phyloP scores from a whole-genome alignment of 2,113 vertebrate species.

The Cephalopholis sonnerati region DNA sequence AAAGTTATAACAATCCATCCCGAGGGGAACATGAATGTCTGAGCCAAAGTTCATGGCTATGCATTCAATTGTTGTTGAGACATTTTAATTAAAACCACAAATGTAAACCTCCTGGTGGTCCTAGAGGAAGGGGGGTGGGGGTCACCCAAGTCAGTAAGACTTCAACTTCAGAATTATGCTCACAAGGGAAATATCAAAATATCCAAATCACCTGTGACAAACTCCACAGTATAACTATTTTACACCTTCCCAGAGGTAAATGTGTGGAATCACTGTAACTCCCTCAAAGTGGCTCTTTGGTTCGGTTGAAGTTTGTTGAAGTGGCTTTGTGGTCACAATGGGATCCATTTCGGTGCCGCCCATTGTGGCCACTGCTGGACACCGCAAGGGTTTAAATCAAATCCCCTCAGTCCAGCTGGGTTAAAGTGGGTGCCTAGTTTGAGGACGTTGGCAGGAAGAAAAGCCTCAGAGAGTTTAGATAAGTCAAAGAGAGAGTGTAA shows the following conservation, averaged over 20 bases:
- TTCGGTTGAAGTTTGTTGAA: background rate
- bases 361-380: constrained; percentile 19
- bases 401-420: background rate
- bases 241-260: constrained; percentile 17
- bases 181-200: background rate
- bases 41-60: background rate
- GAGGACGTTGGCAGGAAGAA: constrained; percentile 19
- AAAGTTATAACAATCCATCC: background rate
- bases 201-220: background rate
- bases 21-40: background rate
- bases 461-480: constrained; percentile 51
- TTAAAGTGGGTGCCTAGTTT: background rate
- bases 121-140: background rate
- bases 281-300: background rate
- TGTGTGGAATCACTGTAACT: background rate
- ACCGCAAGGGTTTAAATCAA: constrained; percentile 38
- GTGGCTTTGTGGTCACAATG: constrained; percentile 41
- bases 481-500: constrained; percentile 13
- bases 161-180: background rate
- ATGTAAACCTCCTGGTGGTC: background rate
- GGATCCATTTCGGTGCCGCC: constrained; percentile 26
- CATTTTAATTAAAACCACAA: background rate
- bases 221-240: background rate
- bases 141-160: background rate
- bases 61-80: background rate